Evolutionary conservation across 2,888 invertebrate genomes (phyloP).

Genomic region (Drosophila pseudotakahashii): DNA sequence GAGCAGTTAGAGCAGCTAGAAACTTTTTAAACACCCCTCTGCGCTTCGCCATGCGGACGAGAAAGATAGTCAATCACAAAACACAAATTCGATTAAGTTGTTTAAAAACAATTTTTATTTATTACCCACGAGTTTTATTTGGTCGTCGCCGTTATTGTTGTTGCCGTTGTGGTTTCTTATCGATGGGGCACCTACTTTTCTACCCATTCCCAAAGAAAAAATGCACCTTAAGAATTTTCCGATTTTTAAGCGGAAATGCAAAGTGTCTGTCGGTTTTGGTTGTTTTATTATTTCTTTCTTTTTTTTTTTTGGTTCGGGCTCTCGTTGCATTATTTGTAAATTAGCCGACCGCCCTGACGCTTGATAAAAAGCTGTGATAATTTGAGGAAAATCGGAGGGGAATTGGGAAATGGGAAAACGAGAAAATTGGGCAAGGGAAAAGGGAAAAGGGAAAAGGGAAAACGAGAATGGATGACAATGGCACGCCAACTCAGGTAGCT

Average conservation of each 20-base stretch:
- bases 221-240: conserved; percentile 44
- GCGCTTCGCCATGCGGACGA: neutral
- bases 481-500: conserved; percentile 52
- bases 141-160: conserved; percentile 45
- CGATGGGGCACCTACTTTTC: conserved; percentile 1
- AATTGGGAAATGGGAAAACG: conserved; percentile 47
- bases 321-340: conserved; percentile 51
- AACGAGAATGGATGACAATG: conserved; percentile 36
- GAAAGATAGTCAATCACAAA: conserved; percentile 65
- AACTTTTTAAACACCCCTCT: conserved; percentile 17
- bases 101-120: conserved; percentile 78
- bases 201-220: conserved; percentile 25
- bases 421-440: conserved; percentile 42
- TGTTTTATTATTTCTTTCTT: neutral
- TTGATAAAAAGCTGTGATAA: conserved; percentile 75
- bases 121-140: conserved; percentile 65
- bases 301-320: neutral
- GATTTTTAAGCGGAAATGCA: conserved; percentile 20
- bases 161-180: conserved; percentile 48
- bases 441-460: conserved; percentile 20
- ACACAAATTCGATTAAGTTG: conserved; percentile 78
- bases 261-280: conserved; percentile 10
- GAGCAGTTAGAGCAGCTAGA: too few species aligned
- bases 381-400: conserved; percentile 42
- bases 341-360: conserved; percentile 58